phyloP scores from a whole-genome alignment of 2,113 vertebrate genomes.

The Ondatra zibethicus region DNA sequence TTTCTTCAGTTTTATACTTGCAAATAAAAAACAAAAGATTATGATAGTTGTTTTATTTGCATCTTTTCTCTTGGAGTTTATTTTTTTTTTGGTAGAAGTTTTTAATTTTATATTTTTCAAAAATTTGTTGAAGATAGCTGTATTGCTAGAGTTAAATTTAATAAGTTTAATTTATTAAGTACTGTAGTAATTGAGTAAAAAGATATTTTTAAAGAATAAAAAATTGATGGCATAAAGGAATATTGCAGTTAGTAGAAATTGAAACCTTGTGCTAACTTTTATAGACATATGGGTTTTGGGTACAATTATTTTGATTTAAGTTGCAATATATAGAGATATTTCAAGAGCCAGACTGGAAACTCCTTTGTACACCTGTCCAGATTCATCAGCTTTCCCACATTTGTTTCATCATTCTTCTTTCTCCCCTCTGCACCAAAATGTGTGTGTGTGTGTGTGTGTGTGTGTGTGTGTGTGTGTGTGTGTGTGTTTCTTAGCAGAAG shows the following conservation, averaged over 20 bases:
- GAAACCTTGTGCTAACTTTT: conserved; percentile 82
- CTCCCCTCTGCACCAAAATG: background rate
- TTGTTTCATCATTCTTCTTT: background rate
- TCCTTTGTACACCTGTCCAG: background rate
- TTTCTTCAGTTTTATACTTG: conserved; percentile 91
- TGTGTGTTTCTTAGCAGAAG: background rate
- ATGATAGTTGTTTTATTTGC: conserved; percentile 92
- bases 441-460: no score
- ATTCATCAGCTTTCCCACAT: background rate
- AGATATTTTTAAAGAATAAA: conserved; percentile 86
- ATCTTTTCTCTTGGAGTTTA: conserved; percentile 90
- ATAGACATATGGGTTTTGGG: conserved; percentile 43
- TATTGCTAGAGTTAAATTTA: conserved; percentile 91
- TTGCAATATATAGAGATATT: conserved; percentile 47
- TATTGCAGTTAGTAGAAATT: conserved; percentile 80
- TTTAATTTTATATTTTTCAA: conserved; percentile 91
- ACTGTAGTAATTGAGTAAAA: conserved; percentile 85
- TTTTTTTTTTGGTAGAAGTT: conserved; percentile 94
- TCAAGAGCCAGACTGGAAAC: background rate
- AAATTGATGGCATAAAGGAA: conserved; percentile 87
- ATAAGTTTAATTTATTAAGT: conserved; percentile 87
- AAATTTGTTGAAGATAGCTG: conserved; percentile 89
- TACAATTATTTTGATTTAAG: background rate
- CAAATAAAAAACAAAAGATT: conserved; percentile 94
- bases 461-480: background rate